A percentile compares a stretch with the other conserved stretches of the same genome.
Evolutionary conservation across 2,113 vertebrate genomes (phyloP).

Genomic region (Epinephelus cyanopodus): DNA sequence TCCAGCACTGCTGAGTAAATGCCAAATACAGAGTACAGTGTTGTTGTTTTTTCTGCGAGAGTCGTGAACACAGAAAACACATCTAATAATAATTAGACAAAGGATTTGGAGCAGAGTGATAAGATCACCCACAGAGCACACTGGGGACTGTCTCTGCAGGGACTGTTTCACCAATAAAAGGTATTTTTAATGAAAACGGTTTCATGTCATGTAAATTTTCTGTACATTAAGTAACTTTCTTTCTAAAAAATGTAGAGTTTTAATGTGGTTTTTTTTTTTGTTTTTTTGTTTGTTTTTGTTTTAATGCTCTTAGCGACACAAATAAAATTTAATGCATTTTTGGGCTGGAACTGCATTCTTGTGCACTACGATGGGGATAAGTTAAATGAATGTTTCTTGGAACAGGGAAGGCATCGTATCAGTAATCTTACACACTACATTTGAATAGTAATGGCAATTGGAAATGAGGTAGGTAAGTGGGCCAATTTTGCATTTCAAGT

Average conservation of each 20-base stretch:
- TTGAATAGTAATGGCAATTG: neutral
- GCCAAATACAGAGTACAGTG: slow-evolving; percentile 31
- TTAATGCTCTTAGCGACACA: neutral
- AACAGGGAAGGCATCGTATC: neutral
- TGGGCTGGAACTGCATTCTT: neutral
- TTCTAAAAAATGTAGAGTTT: neutral
- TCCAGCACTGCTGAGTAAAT: slow-evolving; percentile 36
- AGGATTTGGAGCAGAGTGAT: neutral
- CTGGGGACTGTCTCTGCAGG: neutral
- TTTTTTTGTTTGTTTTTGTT: too few species aligned
- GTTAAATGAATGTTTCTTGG: too few species aligned
- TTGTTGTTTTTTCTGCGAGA: neutral
- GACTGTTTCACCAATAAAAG: neutral
- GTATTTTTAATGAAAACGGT: neutral
- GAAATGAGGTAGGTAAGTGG: neutral
- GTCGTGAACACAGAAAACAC: slow-evolving; percentile 1
- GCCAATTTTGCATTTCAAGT: neutral
- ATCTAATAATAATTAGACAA: slow-evolving; percentile 12
- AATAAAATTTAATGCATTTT: neutral
- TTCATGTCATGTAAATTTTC: neutral
- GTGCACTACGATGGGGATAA: too few species aligned
- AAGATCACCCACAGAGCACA: neutral
- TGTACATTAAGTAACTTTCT: neutral
- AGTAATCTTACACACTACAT: neutral
- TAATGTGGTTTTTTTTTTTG: neutral